Conservation (phyloP, 2,113 vertebrate species). For the Naja naja region DNA sequence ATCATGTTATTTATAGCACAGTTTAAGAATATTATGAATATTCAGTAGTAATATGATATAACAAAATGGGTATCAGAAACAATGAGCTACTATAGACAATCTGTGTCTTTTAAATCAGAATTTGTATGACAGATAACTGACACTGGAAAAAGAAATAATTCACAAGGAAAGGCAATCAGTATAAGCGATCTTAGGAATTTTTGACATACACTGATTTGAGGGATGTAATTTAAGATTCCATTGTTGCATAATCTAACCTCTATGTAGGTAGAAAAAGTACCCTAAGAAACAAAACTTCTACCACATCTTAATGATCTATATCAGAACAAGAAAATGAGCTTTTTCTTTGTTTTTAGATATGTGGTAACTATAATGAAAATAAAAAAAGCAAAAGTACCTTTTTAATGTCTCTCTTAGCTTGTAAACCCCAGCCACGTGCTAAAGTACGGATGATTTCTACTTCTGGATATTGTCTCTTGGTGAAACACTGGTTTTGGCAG, state of each 20-base stretch:
- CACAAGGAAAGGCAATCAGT: background rate
- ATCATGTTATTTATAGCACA: background rate
- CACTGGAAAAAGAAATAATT: slow-evolving; percentile 13
- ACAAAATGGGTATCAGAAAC: background rate
- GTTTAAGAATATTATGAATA: background rate
- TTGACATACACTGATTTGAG: rapidly evolving
- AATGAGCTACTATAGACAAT: background rate
- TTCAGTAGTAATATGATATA: background rate
- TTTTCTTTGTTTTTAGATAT: background rate
- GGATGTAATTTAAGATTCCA: background rate
- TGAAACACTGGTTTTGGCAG: slow-evolving; percentile 96
- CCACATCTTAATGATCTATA: background rate
- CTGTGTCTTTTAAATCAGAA: background rate
- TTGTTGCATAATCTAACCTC: background rate
- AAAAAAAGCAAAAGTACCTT: slow-evolving; percentile 74
- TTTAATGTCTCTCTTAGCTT: slow-evolving; percentile 90
- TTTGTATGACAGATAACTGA: background rate
- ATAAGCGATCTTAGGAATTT: background rate
- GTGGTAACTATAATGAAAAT: background rate
- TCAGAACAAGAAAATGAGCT: rapidly evolving
- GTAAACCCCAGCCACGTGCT: slow-evolving; percentile 94
- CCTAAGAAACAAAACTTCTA: background rate
- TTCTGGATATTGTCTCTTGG: slow-evolving; percentile 91
- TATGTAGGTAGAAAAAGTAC: background rate
- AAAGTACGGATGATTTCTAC: slow-evolving; percentile 95